Evolutionary conservation across 2,888 invertebrate species (phyloP).

Genomic region (Arge pagana): DNA sequence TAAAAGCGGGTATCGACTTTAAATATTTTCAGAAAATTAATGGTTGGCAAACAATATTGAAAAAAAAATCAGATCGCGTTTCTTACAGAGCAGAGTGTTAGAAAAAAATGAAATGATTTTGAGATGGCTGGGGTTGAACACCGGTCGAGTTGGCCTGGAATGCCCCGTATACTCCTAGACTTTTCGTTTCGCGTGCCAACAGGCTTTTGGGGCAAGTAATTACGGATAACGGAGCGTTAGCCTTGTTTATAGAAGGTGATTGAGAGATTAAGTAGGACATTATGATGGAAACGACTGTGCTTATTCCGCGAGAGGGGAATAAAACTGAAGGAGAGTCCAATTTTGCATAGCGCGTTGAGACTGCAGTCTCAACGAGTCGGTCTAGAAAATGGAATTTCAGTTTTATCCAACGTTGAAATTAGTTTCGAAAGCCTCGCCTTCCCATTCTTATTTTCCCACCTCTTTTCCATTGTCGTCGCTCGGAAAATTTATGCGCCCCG

Average conservation of each 20-base stretch:
- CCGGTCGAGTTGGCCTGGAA: too few species aligned
- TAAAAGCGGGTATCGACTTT: too few species aligned
- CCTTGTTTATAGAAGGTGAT: conserved; percentile 34
- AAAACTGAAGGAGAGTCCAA: not conserved
- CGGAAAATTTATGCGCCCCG: conserved; percentile 8
- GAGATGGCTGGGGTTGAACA: too few species aligned
- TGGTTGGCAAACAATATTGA: too few species aligned
- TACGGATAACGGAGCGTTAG: conserved; percentile 32
- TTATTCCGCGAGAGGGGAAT: not conserved
- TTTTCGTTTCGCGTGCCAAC: too few species aligned
- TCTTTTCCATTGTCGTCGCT: not conserved
- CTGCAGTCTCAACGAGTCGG: conserved; percentile 8
- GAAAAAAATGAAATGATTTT: too few species aligned
- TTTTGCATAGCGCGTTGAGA: not conserved
- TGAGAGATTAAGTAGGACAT: conserved; percentile 35
- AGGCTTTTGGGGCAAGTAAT: conserved; percentile 26
- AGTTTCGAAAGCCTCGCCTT: conserved; percentile 10
- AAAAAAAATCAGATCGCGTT: too few species aligned
- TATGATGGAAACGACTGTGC: conserved; percentile 17
- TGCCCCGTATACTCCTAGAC: too few species aligned
- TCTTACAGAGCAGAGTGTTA: too few species aligned
- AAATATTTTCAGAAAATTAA: too few species aligned
- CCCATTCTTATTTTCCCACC: not conserved
- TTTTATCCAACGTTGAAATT: conserved; percentile 13
- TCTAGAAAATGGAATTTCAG: conserved; percentile 11